A percentile compares a stretch with the other conserved stretches of the same genome.
Evolutionary conservation across 64 coral and sea anemone genomes (phyloP).

Genomic region (Stichodactyla helianthus): DNA sequence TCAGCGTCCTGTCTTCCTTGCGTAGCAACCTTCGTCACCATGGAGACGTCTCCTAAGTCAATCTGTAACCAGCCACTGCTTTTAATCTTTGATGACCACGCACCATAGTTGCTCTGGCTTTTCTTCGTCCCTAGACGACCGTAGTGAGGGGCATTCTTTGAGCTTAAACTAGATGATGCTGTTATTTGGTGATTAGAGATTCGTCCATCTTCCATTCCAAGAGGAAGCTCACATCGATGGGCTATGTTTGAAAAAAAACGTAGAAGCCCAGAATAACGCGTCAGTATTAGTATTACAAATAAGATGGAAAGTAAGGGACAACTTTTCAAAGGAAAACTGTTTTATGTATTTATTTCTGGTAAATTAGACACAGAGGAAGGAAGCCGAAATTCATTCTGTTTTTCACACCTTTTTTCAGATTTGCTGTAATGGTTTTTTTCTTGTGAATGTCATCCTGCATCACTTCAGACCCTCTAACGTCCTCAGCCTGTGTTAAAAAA

Average conservation of each 20-base stretch:
- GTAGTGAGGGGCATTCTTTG: neutral
- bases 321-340: too few species aligned
- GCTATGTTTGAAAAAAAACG: neutral
- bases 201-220: constrained; percentile 12
- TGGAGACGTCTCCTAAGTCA: neutral
- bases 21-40: constrained; percentile 9
- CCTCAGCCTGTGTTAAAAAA: too few species aligned
- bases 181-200: constrained; percentile 21
- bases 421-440: too few species aligned
- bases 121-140: neutral
- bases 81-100: neutral
- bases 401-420: too few species aligned
- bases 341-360: too few species aligned
- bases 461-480: too few species aligned
- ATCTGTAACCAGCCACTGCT: constrained; percentile 22
- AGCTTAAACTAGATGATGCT: neutral
- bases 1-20: constrained; percentile 23
- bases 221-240: neutral
- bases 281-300: neutral
- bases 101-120: neutral
- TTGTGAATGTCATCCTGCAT: too few species aligned
- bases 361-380: too few species aligned
- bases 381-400: too few species aligned
- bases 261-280: neutral
- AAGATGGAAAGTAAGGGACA: too few species aligned